These are phyloP conservation scores for Netelia inedita DNA, from an alignment of 2,888 invertebrate genomes.

Conservation along the genomic window DNA sequence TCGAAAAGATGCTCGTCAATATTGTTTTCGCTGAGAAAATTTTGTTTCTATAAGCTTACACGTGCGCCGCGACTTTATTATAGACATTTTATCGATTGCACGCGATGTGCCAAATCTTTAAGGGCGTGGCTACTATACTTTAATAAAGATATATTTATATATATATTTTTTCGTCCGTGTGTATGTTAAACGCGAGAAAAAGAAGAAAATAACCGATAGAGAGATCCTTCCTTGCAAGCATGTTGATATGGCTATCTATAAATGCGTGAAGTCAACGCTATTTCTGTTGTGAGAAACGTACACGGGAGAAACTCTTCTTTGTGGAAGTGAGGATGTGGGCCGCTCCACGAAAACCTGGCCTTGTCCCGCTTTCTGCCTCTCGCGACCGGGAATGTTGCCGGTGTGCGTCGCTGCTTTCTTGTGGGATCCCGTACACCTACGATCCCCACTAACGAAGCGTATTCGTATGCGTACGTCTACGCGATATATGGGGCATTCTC, in stretches of 20 bases:
- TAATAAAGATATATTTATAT: neutral
- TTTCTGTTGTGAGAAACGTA: slow-evolving; percentile 62
- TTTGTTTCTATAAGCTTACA: neutral
- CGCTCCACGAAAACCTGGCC: slow-evolving; percentile 75
- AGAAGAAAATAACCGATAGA: slow-evolving; percentile 6
- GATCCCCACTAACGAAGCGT: neutral
- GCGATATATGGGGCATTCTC: neutral
- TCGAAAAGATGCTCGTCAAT: neutral
- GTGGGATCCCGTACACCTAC: slow-evolving; percentile 8
- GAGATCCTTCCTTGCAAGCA: neutral
- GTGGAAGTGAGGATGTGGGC: slow-evolving; percentile 75
- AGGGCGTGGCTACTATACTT: slow-evolving; percentile 14
- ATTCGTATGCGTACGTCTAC: neutral
- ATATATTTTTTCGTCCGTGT: neutral
- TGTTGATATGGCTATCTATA: slow-evolving; percentile 28
- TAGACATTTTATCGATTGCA: slow-evolving; percentile 34
- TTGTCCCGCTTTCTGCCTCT: slow-evolving; percentile 75
- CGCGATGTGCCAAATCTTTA: neutral
- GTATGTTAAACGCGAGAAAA: neutral
- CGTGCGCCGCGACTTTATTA: neutral
- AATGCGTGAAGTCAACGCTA: slow-evolving; percentile 64
- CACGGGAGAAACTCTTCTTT: slow-evolving; percentile 36
- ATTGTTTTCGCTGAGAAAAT: neutral
- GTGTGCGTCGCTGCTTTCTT: slow-evolving; percentile 8
- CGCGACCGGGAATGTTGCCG: slow-evolving; percentile 29